Conservation (phyloP, 2,888 invertebrate genomes). For the Hyposoter dolosus region DNA sequence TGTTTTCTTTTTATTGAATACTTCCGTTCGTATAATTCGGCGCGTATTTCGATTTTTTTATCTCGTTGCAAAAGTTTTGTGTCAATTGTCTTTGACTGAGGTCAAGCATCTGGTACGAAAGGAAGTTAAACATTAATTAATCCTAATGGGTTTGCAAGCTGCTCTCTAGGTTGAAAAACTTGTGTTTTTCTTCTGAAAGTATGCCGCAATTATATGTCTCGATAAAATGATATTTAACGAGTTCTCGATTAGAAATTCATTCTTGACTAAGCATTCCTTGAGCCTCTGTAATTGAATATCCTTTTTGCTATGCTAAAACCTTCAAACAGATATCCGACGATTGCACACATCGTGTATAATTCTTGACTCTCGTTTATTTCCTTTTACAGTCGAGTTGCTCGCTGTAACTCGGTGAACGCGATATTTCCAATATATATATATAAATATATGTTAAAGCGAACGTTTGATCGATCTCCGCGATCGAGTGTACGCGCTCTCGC, state of each 20-base stretch:
- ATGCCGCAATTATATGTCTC: slow-evolving; percentile 8
- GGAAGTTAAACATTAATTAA: slow-evolving; percentile 15
- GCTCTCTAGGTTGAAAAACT: neutral
- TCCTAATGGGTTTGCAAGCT: neutral
- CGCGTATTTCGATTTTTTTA: neutral
- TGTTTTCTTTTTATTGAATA: neutral
- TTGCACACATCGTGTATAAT: slow-evolving; percentile 46
- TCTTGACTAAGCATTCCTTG: slow-evolving; percentile 10
- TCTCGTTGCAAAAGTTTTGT: neutral
- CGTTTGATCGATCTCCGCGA: slow-evolving; percentile 54
- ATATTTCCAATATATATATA: slow-evolving; percentile 36
- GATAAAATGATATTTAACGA: slow-evolving; percentile 11
- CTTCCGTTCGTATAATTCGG: neutral
- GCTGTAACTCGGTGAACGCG: slow-evolving; percentile 36
- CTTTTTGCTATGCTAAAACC: slow-evolving; percentile 24
- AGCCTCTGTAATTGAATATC: slow-evolving; percentile 19
- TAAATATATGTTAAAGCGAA: neutral
- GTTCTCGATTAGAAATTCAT: slow-evolving; percentile 30
- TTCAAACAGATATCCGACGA: slow-evolving; percentile 22
- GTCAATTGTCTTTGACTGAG: slow-evolving; percentile 1
- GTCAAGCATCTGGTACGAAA: slow-evolving; percentile 2
- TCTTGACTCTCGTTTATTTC: slow-evolving; percentile 69
- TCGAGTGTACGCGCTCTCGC: slow-evolving; percentile 60
- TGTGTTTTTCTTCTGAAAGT: neutral
- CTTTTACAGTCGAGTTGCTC: slow-evolving; percentile 69